These are phyloP conservation scores for Drosophila busckii DNA, from an alignment of 1,140 invertebrate genomes.

Conservation along the genomic window DNA sequence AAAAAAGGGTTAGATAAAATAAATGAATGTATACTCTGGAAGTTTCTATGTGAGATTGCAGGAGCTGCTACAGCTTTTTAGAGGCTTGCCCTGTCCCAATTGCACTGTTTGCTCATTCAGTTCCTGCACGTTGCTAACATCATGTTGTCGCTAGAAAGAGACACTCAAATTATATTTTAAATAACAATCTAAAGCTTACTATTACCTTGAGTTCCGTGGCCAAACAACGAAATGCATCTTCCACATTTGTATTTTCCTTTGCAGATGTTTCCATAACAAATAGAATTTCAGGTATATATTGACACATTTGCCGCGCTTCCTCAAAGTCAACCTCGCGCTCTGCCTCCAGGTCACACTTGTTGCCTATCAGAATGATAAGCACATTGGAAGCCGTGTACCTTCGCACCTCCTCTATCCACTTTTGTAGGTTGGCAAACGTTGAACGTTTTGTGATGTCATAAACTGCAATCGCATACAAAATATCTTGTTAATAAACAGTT, in stretches of 20 bases:
- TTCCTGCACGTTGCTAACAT: conserved; percentile 51
- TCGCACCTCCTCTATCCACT: conserved; percentile 97
- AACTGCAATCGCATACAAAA: conserved; percentile 80
- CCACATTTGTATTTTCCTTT: conserved; percentile 95
- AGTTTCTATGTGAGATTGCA: conserved; percentile 72
- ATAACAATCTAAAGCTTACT: neutral
- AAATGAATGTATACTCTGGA: neutral
- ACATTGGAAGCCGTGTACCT: conserved; percentile 95
- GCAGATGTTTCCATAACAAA: conserved; percentile 94
- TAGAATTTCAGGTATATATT: conserved; percentile 90
- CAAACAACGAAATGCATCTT: conserved; percentile 92
- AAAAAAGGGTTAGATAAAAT: conserved; percentile 42
- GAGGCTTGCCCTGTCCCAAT: conserved; percentile 67
- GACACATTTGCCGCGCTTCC: conserved; percentile 90
- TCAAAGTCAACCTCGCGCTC: conserved; percentile 90
- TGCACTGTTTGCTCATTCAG: conserved; percentile 62
- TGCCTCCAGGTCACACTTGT: conserved; percentile 92
- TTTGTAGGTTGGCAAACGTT: conserved; percentile 92
- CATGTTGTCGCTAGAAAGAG: conserved; percentile 52
- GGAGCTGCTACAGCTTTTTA: conserved; percentile 75
- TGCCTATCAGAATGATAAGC: conserved; percentile 92
- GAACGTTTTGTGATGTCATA: conserved; percentile 96
- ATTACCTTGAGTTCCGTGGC: conserved; percentile 92
- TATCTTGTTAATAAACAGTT: conserved; percentile 9
- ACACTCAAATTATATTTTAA: neutral